Percentiles rank a stretch among this genome's conserved stretches.
Evolutionary conservation across 2,797 vertebrate genomes (phyloP).

Genomic region (Alca torda): DNA sequence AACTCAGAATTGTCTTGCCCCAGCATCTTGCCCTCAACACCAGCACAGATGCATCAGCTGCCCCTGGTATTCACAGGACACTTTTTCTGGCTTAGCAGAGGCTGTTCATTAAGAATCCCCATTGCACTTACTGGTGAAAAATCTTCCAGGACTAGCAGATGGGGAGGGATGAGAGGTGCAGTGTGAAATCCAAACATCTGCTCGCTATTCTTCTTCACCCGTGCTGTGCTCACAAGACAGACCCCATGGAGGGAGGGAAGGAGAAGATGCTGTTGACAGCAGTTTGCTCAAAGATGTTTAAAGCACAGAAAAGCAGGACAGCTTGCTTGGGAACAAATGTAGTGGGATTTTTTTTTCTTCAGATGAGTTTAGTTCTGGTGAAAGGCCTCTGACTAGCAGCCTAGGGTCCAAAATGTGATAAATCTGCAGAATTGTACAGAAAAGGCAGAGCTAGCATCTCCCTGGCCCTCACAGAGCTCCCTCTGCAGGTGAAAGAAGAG

Average conservation of each 20-base stretch:
- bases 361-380: not conserved
- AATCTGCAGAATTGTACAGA: not conserved
- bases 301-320: not conserved
- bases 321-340: not conserved
- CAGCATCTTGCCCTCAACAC: not conserved
- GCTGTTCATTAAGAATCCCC: not conserved
- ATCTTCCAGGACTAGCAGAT: not conserved
- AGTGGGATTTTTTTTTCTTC: not conserved
- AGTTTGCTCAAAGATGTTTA: not conserved
- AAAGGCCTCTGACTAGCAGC: not conserved
- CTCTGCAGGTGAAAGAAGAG: not conserved
- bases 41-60: not conserved
- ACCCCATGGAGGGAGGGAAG: not conserved
- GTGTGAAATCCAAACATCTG: not conserved
- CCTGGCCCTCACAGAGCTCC: not conserved
- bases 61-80: not conserved
- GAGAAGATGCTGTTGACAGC: not conserved
- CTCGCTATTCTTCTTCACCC: not conserved
- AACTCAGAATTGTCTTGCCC: not conserved
- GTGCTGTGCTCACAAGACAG: not conserved
- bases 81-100: not conserved
- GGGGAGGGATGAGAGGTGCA: not conserved
- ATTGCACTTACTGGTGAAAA: not conserved
- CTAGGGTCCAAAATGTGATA: not conserved
- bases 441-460: not conserved